Evolutionary conservation across 1,140 invertebrate species (phyloP), one percentile per base, ranked within the genome.

Genomic region (Papilio polyxenes): DNA sequence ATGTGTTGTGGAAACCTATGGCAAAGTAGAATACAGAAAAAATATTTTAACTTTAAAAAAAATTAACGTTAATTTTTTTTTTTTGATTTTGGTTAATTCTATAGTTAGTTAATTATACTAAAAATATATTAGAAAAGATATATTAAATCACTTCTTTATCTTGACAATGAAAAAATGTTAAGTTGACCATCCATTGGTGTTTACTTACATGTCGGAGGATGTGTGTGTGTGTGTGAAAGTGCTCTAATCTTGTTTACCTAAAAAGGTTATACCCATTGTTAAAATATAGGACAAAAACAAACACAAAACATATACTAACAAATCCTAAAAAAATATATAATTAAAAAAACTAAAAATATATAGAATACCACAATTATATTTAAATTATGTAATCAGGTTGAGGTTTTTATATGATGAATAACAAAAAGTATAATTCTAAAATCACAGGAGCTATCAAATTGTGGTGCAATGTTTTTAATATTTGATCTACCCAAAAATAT

Each of bases 181-280:
- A 84, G 81, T 81, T 53, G 51, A 76, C 85, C 85, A 81, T 82
- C 81, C 81, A 81, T 72, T 85, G 85, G 82, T 81, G 72, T 85
- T 83, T 88, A 89, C 88, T 89, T 89, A 89, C 88, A 86, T 79
- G 53, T 82, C 78, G 81, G 80, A 83, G 82, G 74, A 31, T 69
- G 59, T 53, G 48, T 77, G 37, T 82, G 53, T 69, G 59, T 53
- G 48, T 77, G 37, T 82, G 53, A 82, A 75, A 87, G 85, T 83
- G 87, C 86, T 86, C 85, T 93, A 93, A 79, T 92, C 91, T 87
- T 86, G 90, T 93, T 93, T 93, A 92, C 92, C 92, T 93, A 92
- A 87, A 91, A 92, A 86, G 53, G 89, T 84, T 84, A 83, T 40
- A 85, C 59, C 82, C 65, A 51, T 40, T 78, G 59, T 40, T 75